Evolutionary conservation across 2,113 vertebrate genomes (phyloP), one percentile per base, ranked within the genome.

Genomic region (Sterna hirundo): DNA sequence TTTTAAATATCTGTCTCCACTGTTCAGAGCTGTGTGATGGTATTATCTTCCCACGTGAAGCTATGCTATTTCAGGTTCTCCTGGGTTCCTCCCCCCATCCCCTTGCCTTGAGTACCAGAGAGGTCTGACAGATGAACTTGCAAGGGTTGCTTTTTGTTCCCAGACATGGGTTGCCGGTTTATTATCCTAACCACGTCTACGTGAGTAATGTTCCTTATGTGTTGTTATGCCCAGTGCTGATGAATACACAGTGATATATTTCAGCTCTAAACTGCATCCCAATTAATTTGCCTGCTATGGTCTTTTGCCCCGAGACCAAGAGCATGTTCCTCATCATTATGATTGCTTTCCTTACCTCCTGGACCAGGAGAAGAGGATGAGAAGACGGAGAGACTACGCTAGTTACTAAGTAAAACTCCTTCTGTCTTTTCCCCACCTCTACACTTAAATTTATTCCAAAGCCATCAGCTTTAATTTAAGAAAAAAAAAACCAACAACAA

Each of bases 71-170:
- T 96, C 85, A 92, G 85, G 77, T 86, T 95, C 88, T 88, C 54
- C 68, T 91, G 64, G 54, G 60, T 85, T 94, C 72, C 60, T 76
- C 34, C 92, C 70, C 85, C 61, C 91, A 68, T 65, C n/a, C 86
- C 38, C 47, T 95, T 51, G 78, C 90, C 86, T 96, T 25, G 3
- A 76, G 64, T 92, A 76, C 86, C 71, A 61, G 85, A 89, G 91
- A 95, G 96, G 80, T 88, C 94, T 98, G 93, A 95, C 90, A 87
- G 95, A 96, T 42, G 81, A 97, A 94, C 17, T 42, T 94, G 81
- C 83, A 79, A 93, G 82, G 62, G 82, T 83, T 81, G 75, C 83
- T 97, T 97, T 94, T 52, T 94, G 83, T 96, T 96, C 71, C 83
- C 83, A 86, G 86, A 72, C 52, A 86, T 4, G 51, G 70, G 57